Evolutionary conservation across 64 coral and sea anemone species (phyloP), one percentile per base, ranked within the genome.

Genomic region (Actinia equina): DNA sequence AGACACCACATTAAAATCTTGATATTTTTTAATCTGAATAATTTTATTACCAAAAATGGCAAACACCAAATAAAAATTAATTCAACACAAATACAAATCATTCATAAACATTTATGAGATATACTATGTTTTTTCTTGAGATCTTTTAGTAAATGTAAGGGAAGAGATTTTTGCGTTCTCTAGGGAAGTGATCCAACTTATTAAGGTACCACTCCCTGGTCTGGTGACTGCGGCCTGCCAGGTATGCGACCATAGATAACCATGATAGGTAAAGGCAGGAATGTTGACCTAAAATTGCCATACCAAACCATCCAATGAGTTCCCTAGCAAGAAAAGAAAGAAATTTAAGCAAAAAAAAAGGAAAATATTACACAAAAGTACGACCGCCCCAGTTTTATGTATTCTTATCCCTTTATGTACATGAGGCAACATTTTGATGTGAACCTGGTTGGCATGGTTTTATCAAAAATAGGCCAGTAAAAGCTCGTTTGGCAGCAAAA

Each of bases 291-390:
- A 84, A 53, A 6, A 96, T n/a, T 15, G 94, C 87, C 69, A 92
- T 89, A 51, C 94, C 94, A 85, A 89, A 89, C 94, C 94, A 96
- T n/a, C 91, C 94, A 54, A 96, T 93, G 71, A 96, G 25, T 62
- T 96, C 94, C 70, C 94, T 96, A 64, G 42, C 92, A 91, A 83
- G 25, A n/a, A 69, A 30, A 83, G 30, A 56, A 92, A 43, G 25
- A 74, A 74, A 41, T n/a, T 11, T 41, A 41, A n/a, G n/a, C n/a
- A n/a, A n/a, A n/a, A n/a, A n/a, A n/a, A n/a, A n/a, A n/a, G n/a
- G n/a, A n/a, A n/a, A n/a, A n/a, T n/a, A n/a, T n/a, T 37, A 37
- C 30, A 37, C 30, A 37, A 37, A 37, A 37, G 30, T 37, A 37
- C 1, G 30, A 37, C 30, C n/a, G n/a, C n/a, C n/a, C n/a, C n/a